Percentiles rank a stretch among this genome's conserved stretches.
These are phyloP conservation scores for Crotalus horridus DNA, from an alignment of 2,113 vertebrate genomes.

Conservation along the genomic window DNA sequence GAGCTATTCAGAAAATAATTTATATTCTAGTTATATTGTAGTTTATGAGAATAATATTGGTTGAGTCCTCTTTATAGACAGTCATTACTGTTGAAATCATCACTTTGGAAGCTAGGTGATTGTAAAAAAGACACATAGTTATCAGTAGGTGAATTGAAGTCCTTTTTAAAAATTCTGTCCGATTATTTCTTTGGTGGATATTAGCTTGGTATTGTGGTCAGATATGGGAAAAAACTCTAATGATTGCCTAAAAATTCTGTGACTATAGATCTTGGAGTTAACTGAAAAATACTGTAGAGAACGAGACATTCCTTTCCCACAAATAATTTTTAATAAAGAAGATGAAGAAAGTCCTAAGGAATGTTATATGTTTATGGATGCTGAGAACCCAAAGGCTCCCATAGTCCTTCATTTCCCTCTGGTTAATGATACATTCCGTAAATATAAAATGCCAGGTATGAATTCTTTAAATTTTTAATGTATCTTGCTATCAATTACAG, in stretches of 20 bases:
- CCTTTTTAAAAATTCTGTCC: not conserved
- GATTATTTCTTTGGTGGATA: not conserved
- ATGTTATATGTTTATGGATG: slow-evolving; percentile 71
- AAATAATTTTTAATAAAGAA: slow-evolving; percentile 56
- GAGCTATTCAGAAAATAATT: not conserved
- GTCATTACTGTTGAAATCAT: not conserved
- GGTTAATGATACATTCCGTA: slow-evolving; percentile 73
- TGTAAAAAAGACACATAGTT: not conserved
- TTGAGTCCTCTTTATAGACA: not conserved
- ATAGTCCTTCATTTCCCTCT: slow-evolving; percentile 76
- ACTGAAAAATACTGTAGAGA: slow-evolving; percentile 74
- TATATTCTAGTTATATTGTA: not conserved
- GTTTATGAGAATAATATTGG: not conserved
- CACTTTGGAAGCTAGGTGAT: not conserved
- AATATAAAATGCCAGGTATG: slow-evolving; percentile 71
- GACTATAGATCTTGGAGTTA: slow-evolving; percentile 65
- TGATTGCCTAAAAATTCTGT: not conserved
- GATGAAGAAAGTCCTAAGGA: slow-evolving; percentile 67
- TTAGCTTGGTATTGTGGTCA: not conserved
- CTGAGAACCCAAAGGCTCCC: slow-evolving; percentile 62
- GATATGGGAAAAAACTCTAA: not conserved
- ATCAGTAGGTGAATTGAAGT: not conserved
- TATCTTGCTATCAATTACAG: not conserved
- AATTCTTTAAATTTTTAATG: not conserved
- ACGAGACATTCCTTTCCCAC: slow-evolving; percentile 72